Evolutionary conservation across 2,888 invertebrate genomes (phyloP), one percentile per base, ranked within the genome.

Genomic region (Pristionchus exspectatus): DNA sequence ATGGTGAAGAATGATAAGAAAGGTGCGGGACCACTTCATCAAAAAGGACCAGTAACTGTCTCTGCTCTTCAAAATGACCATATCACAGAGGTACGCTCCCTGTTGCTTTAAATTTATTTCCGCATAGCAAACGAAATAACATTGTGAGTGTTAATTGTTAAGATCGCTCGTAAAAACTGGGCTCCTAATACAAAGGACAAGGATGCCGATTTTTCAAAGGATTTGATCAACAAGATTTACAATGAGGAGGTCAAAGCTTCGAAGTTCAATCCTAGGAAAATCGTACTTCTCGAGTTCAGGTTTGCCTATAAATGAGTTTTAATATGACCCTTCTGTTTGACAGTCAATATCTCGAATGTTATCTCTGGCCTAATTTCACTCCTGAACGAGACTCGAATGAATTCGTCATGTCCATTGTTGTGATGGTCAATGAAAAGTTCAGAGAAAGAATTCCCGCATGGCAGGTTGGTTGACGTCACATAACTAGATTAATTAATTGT

Each of bases 391-490:
- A 94, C 88, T 91, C 92, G 54, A 89, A 90, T 33, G 91, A 92
- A 3, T 98, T 98, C 95, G 97, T 98, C 50, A 44, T 92, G 77
- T 98, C 98, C 0, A 98, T 99, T 92, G 97, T 98, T n/a, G 97
- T 98, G 0, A 98, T 99, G 97, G 97, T 99, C 83, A 99, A 99
- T 96, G 99, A 99, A 95, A 99, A 99, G 95, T 98, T 98, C 95
- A 96, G 99, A 2, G 99, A 99, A 96, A 96, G 99, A 88, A 98
- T 99, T 16, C 88, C 90, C 27, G 98, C 98, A 7, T 99, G 99
- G 99, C 97, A 97, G 96, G 97, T 87, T 38, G 72, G 30, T 88
- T 7, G 33, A 66, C 21, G 18, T 38, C 24, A 5, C n/a, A 50
- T 50, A 18, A 77, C 33, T 27, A 18, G 33, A 12, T 14, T 16